Evolutionary conservation across 2,888 invertebrate species (phyloP), one percentile per base, ranked within the genome.

Genomic region (Amorpha juglandis): DNA sequence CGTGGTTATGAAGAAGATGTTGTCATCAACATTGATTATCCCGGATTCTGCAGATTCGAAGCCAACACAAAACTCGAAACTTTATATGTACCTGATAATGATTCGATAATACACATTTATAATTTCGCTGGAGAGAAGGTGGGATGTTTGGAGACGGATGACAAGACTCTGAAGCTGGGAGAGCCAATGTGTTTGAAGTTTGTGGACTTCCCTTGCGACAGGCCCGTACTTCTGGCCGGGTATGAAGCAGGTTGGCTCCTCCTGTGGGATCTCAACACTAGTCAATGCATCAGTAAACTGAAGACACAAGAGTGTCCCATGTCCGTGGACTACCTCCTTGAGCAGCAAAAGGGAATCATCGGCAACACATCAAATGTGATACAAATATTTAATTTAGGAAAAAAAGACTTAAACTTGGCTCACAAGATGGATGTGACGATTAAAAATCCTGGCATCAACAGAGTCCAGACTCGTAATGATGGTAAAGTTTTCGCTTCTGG

Each of bases 171-270:
- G 27, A 93, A 93, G 75, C 86, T 95, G 1, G 96, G 96, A 62
- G 94, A 95, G 76, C 89, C 95, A 0, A 96, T 96, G 96, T 95
- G 95, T 73, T 84, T 96, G 73, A 92, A 94, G 76, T 90, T 87
- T 77, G 79, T 92, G 68, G 89, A 94, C 79, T 94, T 92, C 73
- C 82, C 94, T 33, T 78, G 82, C 68, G 94, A 94, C 71, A 90
- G 88, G 70, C 82, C 88, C 4, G 95, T 94, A 78, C 80, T 97
- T 27, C 86, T 97, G 63, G 95, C 94, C 14, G 96, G 96, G 53
- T 97, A 97, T 74, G 97, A 97, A 83, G 94, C 95, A 27, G 97
- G 97, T 0, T 95, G 95, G 82, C 90, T 97, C 63, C 87, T 95
- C 14, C 88, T 97, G 21, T 97, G 96, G 96, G 96, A 97, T 88